Evolutionary conservation across 2,888 invertebrate species (phyloP).

Genomic region (Microplitis deprimator): DNA sequence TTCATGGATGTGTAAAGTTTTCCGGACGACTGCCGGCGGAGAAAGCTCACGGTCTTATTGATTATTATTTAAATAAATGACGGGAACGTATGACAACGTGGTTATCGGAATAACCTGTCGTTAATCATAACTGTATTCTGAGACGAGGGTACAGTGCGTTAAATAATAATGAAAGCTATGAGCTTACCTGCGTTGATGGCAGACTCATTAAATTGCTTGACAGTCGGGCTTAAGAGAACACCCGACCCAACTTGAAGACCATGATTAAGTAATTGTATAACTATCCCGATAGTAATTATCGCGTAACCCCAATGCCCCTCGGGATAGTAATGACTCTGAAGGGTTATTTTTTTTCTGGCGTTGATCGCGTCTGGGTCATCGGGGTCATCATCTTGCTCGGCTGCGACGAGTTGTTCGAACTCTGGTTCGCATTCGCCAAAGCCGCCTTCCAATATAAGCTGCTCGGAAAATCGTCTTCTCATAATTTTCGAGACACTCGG

Average conservation of each 20-base stretch:
- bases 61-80: background rate
- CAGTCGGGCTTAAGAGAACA: conserved; percentile 63
- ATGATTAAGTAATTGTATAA: conserved; percentile 82
- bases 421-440: conserved; percentile 53
- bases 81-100: background rate
- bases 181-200: conserved; percentile 56
- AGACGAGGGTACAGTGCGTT: background rate
- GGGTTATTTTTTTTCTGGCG: conserved; percentile 61
- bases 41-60: background rate
- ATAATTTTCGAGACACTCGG: conserved; percentile 63
- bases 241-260: conserved; percentile 81
- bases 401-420: conserved; percentile 54
- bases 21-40: background rate
- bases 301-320: conserved; percentile 92
- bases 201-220: conserved; percentile 49
- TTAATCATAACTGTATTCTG: background rate
- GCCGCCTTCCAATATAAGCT: conserved; percentile 63
- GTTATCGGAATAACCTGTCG: background rate
- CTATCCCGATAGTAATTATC: conserved; percentile 79
- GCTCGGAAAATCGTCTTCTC: conserved; percentile 63
- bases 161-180: no score
- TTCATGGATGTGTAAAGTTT: background rate
- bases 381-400: conserved; percentile 49
- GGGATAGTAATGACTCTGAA: conserved; percentile 81
- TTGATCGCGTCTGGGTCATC: conserved; percentile 61